Evolutionary conservation across 2,888 invertebrate species (phyloP).

Genomic region (Falcaria lacertinaria): DNA sequence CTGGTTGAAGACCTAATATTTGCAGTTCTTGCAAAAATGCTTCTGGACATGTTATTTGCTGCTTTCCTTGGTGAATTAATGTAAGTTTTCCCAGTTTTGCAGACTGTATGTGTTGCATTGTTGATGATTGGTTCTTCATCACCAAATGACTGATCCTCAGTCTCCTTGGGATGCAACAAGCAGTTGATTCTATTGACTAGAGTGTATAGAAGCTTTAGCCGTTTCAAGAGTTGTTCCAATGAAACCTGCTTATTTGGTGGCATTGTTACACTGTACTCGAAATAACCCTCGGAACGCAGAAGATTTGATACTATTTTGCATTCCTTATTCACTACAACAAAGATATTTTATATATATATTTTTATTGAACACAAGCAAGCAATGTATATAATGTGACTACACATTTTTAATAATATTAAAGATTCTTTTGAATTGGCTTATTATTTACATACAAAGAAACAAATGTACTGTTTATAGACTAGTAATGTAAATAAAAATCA

Average conservation of each 20-base stretch:
- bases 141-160: constrained; percentile 46
- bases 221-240: constrained; percentile 50
- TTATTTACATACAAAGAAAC: too few relatives aligned
- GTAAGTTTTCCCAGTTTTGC: constrained; percentile 43
- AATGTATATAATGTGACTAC: too few relatives aligned
- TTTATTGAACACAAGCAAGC: too few relatives aligned
- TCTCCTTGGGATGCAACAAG: constrained; percentile 54
- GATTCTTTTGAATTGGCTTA: too few relatives aligned
- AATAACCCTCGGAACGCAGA: constrained; percentile 37
- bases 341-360: too few relatives aligned
- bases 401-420: too few relatives aligned
- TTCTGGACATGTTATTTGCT: constrained; percentile 41
- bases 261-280: constrained; percentile 38
- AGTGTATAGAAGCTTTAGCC: constrained; percentile 62
- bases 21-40: constrained; percentile 50
- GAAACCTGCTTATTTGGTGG: constrained; percentile 33
- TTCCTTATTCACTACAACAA: constrained; percentile 53
- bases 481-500: neutral
- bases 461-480: too few relatives aligned
- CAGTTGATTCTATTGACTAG: constrained; percentile 51
- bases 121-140: constrained; percentile 30
- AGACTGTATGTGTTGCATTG: constrained; percentile 50
- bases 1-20: constrained; percentile 47
- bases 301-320: constrained; percentile 66
- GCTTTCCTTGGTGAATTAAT: constrained; percentile 38